Conservation (phyloP, 2,113 vertebrate species). For the Toxostoma redivivum region DNA sequence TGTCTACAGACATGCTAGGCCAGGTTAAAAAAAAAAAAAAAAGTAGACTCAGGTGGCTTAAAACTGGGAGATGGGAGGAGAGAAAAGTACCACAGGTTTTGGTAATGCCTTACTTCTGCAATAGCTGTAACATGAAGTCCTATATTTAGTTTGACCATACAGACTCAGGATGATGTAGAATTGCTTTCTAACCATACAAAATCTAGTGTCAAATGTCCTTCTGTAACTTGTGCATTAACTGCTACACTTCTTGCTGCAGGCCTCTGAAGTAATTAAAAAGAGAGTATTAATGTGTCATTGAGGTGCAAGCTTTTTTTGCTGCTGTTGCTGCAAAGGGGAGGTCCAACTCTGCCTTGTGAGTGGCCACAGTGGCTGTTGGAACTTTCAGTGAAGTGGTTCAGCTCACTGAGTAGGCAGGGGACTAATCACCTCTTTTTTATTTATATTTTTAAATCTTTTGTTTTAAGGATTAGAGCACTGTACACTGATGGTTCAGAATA, state of each 20-base stretch:
- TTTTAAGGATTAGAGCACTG: not conserved
- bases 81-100: not conserved
- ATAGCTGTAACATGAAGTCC: not conserved
- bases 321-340: not conserved
- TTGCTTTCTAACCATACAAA: not conserved
- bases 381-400: not conserved
- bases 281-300: not conserved
- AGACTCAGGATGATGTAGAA: not conserved
- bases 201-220: not conserved
- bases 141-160: not conserved
- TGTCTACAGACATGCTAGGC: not conserved
- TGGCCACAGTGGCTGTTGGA: not conserved
- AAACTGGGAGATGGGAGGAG: not conserved
- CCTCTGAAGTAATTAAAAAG: not conserved
- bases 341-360: not conserved
- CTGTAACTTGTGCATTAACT: not conserved
- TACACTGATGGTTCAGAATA: not conserved
- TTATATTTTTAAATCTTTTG: not conserved
- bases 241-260: not conserved
- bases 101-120: not conserved
- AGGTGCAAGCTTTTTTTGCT: not conserved
- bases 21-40: not conserved
- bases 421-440: not conserved
- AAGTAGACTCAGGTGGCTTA: rapidly evolving
- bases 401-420: not conserved